Evolutionary conservation across 1,140 invertebrate species (phyloP).

Genomic region (Drosophila pallidifrons): DNA sequence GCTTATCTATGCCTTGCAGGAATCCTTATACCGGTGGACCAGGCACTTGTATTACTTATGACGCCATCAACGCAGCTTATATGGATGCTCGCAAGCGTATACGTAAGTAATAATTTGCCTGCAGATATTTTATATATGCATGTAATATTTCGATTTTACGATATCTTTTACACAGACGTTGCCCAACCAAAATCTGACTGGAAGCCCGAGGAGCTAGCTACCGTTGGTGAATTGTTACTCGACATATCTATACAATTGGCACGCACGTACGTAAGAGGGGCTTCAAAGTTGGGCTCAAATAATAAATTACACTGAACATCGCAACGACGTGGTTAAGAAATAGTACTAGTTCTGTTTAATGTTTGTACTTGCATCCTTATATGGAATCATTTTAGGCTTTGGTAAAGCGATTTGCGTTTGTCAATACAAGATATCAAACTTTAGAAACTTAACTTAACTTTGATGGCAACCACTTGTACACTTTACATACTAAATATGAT

Average conservation of each 20-base stretch:
- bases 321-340: slow-evolving; percentile 9
- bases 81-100: slow-evolving; percentile 93
- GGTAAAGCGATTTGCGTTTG: too few relatives aligned
- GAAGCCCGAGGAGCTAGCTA: slow-evolving; percentile 92
- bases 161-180: slow-evolving; percentile 87
- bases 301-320: slow-evolving; percentile 57
- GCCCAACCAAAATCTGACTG: slow-evolving; percentile 90
- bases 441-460: too few relatives aligned
- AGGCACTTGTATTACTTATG: slow-evolving; percentile 95
- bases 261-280: slow-evolving; percentile 89
- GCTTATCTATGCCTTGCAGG: slow-evolving; percentile 52
- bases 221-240: slow-evolving; percentile 93
- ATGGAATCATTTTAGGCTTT: too few relatives aligned
- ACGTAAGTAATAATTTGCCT: slow-evolving; percentile 87
- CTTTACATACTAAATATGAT: too few relatives aligned
- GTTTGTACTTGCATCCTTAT: too few relatives aligned
- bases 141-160: not conserved
- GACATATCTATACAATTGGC: slow-evolving; percentile 94
- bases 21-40: slow-evolving; percentile 86
- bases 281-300: slow-evolving; percentile 69
- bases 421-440: too few relatives aligned
- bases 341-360: slow-evolving; percentile 25
- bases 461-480: too few relatives aligned
- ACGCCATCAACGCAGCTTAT: slow-evolving; percentile 95
- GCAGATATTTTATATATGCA: not conserved